Evolutionary conservation across 1,140 invertebrate genomes (phyloP), one percentile per base, ranked within the genome.

Genomic region (Trichonephila clavipes): DNA sequence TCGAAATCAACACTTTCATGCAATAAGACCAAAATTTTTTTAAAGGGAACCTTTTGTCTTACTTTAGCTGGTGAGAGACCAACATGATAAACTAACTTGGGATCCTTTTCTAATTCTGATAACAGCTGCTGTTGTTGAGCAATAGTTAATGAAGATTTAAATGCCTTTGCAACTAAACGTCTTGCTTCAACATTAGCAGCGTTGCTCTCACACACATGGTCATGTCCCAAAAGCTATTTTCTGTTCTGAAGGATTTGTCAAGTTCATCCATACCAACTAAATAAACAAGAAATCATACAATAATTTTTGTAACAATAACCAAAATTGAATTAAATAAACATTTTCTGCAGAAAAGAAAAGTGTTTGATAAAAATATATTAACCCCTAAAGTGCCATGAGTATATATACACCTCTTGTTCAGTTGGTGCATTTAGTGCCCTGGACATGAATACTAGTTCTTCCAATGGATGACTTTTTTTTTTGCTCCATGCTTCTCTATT

Each of bases 11-110:
- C 8, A 28, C 10, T 69, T 72, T 19, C 28, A 77, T 77, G 34
- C 34, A 40, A 77, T 18, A 3, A 19, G 3, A 40, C 5, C 2
- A 94, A 69, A 77, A 21, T 87, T 94, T 40, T 58, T 51, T 28
- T 40, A 90, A 19, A 0, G n/a, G n/a, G 2, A 94, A 51, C 51
- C 5, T 51, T 51, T 10, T 51, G 2, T 51, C 34, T 95, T 95
- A 98, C 97, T 96, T 98, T 99, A 59, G 96, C 96, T 1, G 98
- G 98, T 2, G 98, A 98, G 58, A 99, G 96, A 19, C 98, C 98
- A 93, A 99, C 97, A 95, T 99, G 98, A 95, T 99, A 98, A 0
- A 99, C 98, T 34, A 99, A 96, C 96, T 98, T 98, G 0, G 98
- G 97, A 95, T 99, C 98, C 94, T 97, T 97, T 72, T 98, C 97